A percentile compares a stretch with the other conserved stretches of the same genome.
These are phyloP conservation scores for Drosophila kurseongensis DNA, from an alignment of 1,140 invertebrate genomes.

Conservation along the genomic window DNA sequence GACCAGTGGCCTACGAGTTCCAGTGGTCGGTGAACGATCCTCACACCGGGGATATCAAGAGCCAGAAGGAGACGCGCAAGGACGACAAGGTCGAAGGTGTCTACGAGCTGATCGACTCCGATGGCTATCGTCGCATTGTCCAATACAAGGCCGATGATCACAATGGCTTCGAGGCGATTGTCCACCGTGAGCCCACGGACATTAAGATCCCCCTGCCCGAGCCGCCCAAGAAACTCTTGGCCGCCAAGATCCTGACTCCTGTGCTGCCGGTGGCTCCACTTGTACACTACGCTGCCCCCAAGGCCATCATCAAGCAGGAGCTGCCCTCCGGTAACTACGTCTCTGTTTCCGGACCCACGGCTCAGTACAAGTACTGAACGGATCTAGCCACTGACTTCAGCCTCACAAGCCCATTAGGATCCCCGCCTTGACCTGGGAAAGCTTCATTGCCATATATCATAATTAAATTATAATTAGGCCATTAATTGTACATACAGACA, in stretches of 20 bases:
- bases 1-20: slow-evolving; percentile 86
- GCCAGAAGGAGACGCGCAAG: slow-evolving; percentile 87
- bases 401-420: slow-evolving; percentile 9
- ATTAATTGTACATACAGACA: slow-evolving; percentile 37
- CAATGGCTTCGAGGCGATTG: slow-evolving; percentile 89
- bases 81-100: slow-evolving; percentile 87
- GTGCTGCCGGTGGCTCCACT: slow-evolving; percentile 51
- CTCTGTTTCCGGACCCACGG: slow-evolving; percentile 69
- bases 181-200: slow-evolving; percentile 86
- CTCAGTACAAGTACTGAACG: slow-evolving; percentile 71
- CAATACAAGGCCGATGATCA: slow-evolving; percentile 90
- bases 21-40: slow-evolving; percentile 86
- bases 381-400: not conserved
- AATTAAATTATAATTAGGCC: slow-evolving; percentile 36
- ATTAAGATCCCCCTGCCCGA: slow-evolving; percentile 85
- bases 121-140: slow-evolving; percentile 89
- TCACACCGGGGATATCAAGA: slow-evolving; percentile 87
- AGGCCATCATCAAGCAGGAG: slow-evolving; percentile 54
- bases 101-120: slow-evolving; percentile 87
- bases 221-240: slow-evolving; percentile 73
- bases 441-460: slow-evolving; percentile 34
- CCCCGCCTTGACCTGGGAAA: slow-evolving; percentile 17
- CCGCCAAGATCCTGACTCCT: slow-evolving; percentile 64
- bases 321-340: slow-evolving; percentile 64
- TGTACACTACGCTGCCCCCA: slow-evolving; percentile 66